phyloP scores from a whole-genome alignment of 2,888 invertebrate species.

The Hedya salicella region DNA sequence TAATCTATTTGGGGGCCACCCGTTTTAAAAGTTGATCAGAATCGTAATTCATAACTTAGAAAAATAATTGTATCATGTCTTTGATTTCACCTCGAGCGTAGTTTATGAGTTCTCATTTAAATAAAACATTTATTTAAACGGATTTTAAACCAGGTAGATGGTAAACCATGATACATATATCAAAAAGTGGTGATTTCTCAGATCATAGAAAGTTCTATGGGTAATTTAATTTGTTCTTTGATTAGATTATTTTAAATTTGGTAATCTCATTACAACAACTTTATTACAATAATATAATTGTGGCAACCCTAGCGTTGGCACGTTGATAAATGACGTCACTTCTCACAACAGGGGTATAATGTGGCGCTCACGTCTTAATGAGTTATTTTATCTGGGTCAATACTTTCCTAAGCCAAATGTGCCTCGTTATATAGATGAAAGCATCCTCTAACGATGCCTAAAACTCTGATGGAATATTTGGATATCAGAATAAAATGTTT shows the following conservation, averaged over 20 bases:
- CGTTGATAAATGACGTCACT: neutral
- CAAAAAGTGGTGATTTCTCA: too few relatives aligned
- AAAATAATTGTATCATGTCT: too few relatives aligned
- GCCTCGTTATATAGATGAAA: neutral
- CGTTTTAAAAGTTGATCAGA: too few relatives aligned
- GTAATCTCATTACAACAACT: neutral
- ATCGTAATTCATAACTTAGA: too few relatives aligned
- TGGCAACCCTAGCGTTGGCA: neutral
- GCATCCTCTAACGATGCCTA: neutral
- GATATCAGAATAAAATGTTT: neutral
- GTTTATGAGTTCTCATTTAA: too few relatives aligned
- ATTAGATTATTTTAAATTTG: neutral
- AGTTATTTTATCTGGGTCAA: neutral
- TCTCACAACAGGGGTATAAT: neutral
- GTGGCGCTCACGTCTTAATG: neutral
- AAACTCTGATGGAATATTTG: neutral
- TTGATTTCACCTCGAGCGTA: too few relatives aligned
- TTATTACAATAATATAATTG: neutral
- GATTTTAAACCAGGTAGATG: too few relatives aligned
- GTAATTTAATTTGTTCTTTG: too few relatives aligned
- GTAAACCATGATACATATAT: too few relatives aligned
- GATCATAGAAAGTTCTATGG: too few relatives aligned
- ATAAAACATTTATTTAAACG: too few relatives aligned
- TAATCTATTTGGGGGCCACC: too few relatives aligned
- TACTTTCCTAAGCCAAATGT: neutral